phyloP scores from a whole-genome alignment of 2,113 vertebrate genomes.

The Pantherophis guttatus region DNA sequence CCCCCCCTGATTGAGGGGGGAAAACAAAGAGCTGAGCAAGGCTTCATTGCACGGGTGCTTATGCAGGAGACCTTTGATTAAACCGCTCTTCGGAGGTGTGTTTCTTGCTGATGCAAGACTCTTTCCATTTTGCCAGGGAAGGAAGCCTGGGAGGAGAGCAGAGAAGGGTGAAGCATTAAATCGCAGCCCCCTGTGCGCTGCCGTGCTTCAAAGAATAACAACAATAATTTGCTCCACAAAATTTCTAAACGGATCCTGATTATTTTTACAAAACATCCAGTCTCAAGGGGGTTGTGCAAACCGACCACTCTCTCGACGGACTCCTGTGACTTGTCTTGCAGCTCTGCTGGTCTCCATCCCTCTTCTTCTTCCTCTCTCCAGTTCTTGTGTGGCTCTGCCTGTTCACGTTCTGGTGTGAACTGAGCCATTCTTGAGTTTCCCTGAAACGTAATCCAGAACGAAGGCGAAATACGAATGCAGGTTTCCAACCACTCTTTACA shows the following conservation, averaged over 20 bases:
- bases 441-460: not conserved
- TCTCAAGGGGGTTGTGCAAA: conserved; percentile 29
- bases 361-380: not conserved
- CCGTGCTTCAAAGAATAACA: rapidly evolving
- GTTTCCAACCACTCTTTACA: not conserved
- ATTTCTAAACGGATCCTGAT: conserved; percentile 29
- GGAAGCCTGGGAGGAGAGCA: not conserved
- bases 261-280: conserved; percentile 62
- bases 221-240: conserved; percentile 5
- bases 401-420: not conserved
- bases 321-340: not conserved
- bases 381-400: not conserved
- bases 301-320: not conserved
- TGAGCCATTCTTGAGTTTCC: not conserved
- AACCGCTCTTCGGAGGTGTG: not conserved
- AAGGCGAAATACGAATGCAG: not conserved
- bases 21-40: too few species aligned
- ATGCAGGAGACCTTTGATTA: not conserved
- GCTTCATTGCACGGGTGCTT: not conserved
- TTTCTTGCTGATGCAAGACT: not conserved
- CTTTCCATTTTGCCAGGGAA: not conserved
- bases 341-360: not conserved
- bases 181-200: not conserved
- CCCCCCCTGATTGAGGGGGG: not conserved
- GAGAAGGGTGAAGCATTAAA: not conserved